Evolutionary conservation across 2,113 vertebrate species (phyloP).

Genomic region (Hyaena hyaena): DNA sequence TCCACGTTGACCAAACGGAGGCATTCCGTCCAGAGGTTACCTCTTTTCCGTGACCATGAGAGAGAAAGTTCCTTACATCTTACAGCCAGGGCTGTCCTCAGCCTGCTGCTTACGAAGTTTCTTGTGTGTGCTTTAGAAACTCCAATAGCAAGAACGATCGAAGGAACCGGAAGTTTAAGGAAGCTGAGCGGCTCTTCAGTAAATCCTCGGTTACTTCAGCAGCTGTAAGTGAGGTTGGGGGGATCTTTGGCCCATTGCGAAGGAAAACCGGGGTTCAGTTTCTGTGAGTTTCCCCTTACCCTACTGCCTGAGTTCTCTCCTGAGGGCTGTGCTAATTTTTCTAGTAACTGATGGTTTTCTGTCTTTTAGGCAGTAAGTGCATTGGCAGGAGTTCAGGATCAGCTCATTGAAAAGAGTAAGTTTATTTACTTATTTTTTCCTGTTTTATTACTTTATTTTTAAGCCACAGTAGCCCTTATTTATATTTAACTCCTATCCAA

Average conservation of each 20-base stretch:
- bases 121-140: conserved; percentile 87
- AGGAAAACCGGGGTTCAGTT: neutral
- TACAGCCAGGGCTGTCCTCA: neutral
- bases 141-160: conserved; percentile 98
- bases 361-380: conserved; percentile 95
- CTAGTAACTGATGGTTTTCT: conserved; percentile 35
- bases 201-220: conserved; percentile 99
- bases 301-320: neutral
- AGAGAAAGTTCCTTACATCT: neutral
- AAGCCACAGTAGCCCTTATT: neutral
- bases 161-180: conserved; percentile 98
- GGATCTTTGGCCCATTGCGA: neutral
- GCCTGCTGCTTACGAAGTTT: neutral
- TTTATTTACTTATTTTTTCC: conserved; percentile 61
- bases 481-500: neutral
- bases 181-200: conserved; percentile 98
- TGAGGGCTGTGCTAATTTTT: conserved; percentile 40
- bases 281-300: neutral
- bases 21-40: neutral
- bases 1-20: neutral
- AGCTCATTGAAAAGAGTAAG: conserved; percentile 98
- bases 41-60: neutral
- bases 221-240: conserved; percentile 89
- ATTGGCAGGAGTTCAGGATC: conserved; percentile 96
- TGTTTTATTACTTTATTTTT: conserved; percentile 20